phyloP scores from a whole-genome alignment of 2,888 invertebrate genomes.

The Antheraea assamensis region DNA sequence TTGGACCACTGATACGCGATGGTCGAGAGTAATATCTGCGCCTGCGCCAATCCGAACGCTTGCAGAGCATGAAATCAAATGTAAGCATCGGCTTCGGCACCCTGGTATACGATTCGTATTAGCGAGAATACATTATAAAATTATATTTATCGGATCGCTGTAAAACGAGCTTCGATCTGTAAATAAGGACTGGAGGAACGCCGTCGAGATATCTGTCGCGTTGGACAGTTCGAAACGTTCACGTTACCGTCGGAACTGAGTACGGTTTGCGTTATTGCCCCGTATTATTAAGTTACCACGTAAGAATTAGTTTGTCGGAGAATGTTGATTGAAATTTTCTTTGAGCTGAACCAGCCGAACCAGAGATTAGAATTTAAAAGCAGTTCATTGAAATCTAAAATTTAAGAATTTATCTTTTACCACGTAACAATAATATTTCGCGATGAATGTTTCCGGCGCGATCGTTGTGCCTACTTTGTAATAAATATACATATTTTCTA shows the following conservation, averaged over 20 bases:
- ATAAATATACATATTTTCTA: slow-evolving; percentile 75
- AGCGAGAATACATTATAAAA: slow-evolving; percentile 49
- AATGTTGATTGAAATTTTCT: slow-evolving; percentile 61
- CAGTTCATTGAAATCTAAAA: slow-evolving; percentile 74
- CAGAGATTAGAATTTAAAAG: slow-evolving; percentile 73
- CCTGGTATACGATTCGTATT: slow-evolving; percentile 65
- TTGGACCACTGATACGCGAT: slow-evolving; percentile 3
- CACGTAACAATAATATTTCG: slow-evolving; percentile 76
- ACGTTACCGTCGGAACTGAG: slow-evolving; percentile 72
- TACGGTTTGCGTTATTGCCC: slow-evolving; percentile 75
- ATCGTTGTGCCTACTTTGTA: slow-evolving; percentile 70
- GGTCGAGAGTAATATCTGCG: not conserved
- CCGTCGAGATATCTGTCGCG: slow-evolving; percentile 58
- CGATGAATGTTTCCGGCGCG: slow-evolving; percentile 79
- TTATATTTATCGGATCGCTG: slow-evolving; percentile 66
- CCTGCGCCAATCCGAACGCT: slow-evolving; percentile 19
- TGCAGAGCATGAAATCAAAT: slow-evolving; percentile 12
- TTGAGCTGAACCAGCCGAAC: slow-evolving; percentile 66
- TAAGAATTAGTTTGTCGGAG: slow-evolving; percentile 78
- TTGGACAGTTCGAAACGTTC: slow-evolving; percentile 53
- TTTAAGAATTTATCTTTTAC: slow-evolving; percentile 78
- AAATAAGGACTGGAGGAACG: slow-evolving; percentile 62
- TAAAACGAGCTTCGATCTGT: slow-evolving; percentile 77
- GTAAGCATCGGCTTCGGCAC: slow-evolving; percentile 31
- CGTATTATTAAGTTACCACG: slow-evolving; percentile 80